Evolutionary conservation across 2,888 invertebrate genomes (phyloP), one percentile per base, ranked within the genome.

Genomic region (Ypsolopha scabrella): DNA sequence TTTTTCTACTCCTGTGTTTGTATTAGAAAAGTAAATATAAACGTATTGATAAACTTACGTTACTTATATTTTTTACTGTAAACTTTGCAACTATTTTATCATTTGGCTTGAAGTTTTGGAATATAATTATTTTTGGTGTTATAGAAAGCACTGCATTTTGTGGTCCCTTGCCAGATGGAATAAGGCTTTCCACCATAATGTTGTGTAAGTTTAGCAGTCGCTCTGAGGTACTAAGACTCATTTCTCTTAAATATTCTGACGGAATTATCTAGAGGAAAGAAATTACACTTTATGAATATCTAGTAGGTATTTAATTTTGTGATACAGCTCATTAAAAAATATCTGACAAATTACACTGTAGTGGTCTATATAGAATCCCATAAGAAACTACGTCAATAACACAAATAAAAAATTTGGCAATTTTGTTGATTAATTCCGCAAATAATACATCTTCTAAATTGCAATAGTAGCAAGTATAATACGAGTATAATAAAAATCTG

Each of bases 51-150:
- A 24, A 4, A 24, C 60, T 61, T 70, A 90, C 91, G 77, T 87
- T 78, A 57, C 88, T 85, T 47, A 77, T 78, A 68, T 91, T 91
- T 61, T 79, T 85, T 51, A 91, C 78, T 0, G 78, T 75, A 56
- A 91, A 72, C 48, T 87, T 81, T 0, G 88, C 75, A 14, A 76
- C 73, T 53, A 89, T 80, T 57, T 70, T 74, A 14, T 83, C 79
- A 44, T 89, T 88, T 2, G 82, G 75, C 53, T 78, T 72, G 65
- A 85, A 91, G 65, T 89, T 90, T 72, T 91, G 90, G 59, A 90
- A 91, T 33, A 91, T 70, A 1, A 91, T 63, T 14, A 90, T 62
- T 58, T 71, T 81, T 0, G 91, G 91, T 11, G 76, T 72, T 57
- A 86, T 78, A 1, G 70, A 68, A 8, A 86, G 63, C 43, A 76